A percentile compares a stretch with the other conserved stretches of the same genome.
phyloP scores from a whole-genome alignment of 2,797 vertebrate species.

The Siniperca obscura region DNA sequence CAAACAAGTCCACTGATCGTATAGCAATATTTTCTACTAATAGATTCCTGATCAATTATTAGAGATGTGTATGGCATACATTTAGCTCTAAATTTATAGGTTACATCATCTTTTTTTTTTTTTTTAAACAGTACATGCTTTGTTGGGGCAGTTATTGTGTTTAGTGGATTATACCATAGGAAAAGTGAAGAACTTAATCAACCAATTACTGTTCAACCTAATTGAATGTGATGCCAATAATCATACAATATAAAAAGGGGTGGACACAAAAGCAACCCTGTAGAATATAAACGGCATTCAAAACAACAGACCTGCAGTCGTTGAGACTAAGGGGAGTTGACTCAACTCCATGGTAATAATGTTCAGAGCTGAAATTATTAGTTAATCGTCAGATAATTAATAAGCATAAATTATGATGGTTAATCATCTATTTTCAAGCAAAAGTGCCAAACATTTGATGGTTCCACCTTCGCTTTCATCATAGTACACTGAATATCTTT shows the following conservation, averaged over 20 bases:
- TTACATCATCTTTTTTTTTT: conserved; percentile 47
- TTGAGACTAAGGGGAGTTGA: not conserved
- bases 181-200: not conserved
- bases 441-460: not conserved
- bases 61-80: conserved; percentile 50
- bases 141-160: conserved; percentile 42
- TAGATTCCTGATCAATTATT: conserved; percentile 42
- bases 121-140: conserved; percentile 59
- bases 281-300: not conserved
- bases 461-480: not conserved
- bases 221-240: conserved; percentile 17
- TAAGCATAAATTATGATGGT: not conserved
- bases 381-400: not conserved
- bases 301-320: not conserved
- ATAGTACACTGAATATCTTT: not conserved
- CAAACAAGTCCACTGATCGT: conserved; percentile 76
- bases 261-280: conserved; percentile 33
- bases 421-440: not conserved
- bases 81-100: conserved; percentile 36
- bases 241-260: conserved; percentile 14
- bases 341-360: not conserved
- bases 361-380: not conserved
- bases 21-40: conserved; percentile 76
- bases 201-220: conserved; percentile 20
- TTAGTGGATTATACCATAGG: not conserved